Evolutionary conservation across 2,797 vertebrate species (phyloP), one percentile per base, ranked within the genome.

Genomic region (Nothura maculosa): DNA sequence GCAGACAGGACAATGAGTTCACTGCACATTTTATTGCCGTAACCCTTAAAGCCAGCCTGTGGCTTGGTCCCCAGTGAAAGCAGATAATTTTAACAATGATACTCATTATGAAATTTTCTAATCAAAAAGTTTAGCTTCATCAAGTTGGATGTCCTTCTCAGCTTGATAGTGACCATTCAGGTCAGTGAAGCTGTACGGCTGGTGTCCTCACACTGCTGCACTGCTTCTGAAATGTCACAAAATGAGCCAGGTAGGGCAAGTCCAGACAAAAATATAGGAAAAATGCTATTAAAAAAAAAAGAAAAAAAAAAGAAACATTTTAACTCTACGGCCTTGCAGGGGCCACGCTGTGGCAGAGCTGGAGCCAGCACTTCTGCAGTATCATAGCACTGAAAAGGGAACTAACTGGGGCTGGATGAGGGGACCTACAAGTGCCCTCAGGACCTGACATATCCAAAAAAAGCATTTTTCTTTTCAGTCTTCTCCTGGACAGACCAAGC

Each of bases 1-100:
- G 95, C 89, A 93, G 93, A 83, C 62, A 75, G 95, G 82, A 85
- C 90, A 93, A 85, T 74, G 85, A 94, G 92, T 86, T 96, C 84
- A 81, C 48, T 75, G 66, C 52, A 1, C 60, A 69, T 96, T 96
- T 96, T 92, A 95, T 85, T 57, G 90, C 90, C 67, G 82, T 57
- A 95, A 84, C 73, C 54, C 55, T 92, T 34, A 87, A 85, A 92
- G 24, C 54, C 89, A 96, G 78, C 45, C 54, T 77, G 76, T 3
- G 11, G 60, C 82, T 81, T 5, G 0, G 4, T 96, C 67, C 76
- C 82, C 83, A 94, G 60, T 81, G 87, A 86, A 83, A 62, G 52
- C 10, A 50, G 89, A 91, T 93, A 34, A 94, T 97, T 95, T 92
- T 85, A 93, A 92, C 83, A 64, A 40, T 43, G 79, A 91, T 55